Evolutionary conservation across 2,797 vertebrate genomes (phyloP), one percentile per base, ranked within the genome.

Genomic region (Phyllotis vaccarum): DNA sequence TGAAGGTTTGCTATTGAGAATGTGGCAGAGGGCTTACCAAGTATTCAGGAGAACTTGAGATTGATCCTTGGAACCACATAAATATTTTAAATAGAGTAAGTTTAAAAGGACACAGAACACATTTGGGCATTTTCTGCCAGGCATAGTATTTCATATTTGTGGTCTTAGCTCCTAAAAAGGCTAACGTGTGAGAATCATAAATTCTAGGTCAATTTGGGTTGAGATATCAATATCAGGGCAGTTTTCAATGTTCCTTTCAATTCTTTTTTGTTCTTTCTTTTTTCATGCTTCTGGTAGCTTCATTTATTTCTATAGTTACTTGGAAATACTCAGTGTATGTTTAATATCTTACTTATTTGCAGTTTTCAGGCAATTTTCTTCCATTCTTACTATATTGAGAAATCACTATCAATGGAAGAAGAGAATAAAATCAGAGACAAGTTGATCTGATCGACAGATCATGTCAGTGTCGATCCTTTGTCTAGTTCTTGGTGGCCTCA

Each of bases 241-340:
- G 70, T 85, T 82, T 75, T 78, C 60, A 68, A 46, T 93, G 12
- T 80, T 34, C 46, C 54, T 62, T 76, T 58, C 0, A 60, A 92
- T 66, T 66, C 7, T 56, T 3, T 90, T 3, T 79, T 79, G 40
- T 62, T 81, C 54, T 40, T 76, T 78, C 54, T 93, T 74, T 80
- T 88, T 5, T 94, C 6, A n/a, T 62, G 52, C 34, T 85, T 80
- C 72, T 14, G n/a, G 40, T 72, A 22, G 31, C 43, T 66, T 58
- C 29, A 75, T 76, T 93, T 27, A 90, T 70, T 76, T 96, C 46
- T 76, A 12, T 83, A 72, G 29, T 80, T 64, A 62, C 58, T 94
- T 89, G 24, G 37, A 94, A 94, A 92, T 88, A 29, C 2, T 68
- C 82, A 66, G 1, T 87, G 11, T 46, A 5, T 81, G 76, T 52